phyloP scores from a whole-genome alignment of 2,113 vertebrate species.

The Dipodomys merriami region DNA sequence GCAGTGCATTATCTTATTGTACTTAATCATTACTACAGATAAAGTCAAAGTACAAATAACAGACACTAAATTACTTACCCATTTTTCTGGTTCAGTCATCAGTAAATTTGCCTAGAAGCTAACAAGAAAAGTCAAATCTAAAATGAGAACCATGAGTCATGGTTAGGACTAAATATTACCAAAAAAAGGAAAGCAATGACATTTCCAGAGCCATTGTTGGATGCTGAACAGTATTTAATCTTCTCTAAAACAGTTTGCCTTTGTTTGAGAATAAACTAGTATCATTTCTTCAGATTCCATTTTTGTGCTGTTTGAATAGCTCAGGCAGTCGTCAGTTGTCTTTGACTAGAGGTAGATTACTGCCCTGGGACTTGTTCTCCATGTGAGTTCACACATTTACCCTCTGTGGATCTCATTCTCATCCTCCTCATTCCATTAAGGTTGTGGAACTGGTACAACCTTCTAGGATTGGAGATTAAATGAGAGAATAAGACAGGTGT shows the following conservation, averaged over 20 bases:
- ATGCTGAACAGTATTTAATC: not conserved
- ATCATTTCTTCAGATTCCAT: not conserved
- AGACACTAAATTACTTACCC: slow-evolving; percentile 14
- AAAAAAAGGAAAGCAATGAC: not conserved
- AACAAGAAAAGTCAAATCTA: slow-evolving; percentile 29
- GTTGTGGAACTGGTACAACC: not conserved
- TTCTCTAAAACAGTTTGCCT: slow-evolving; percentile 10
- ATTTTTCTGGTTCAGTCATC: not conserved
- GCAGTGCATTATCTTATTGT: slow-evolving; percentile 23
- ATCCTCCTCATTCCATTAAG: not conserved
- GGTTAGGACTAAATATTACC: not conserved
- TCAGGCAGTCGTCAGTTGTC: not conserved
- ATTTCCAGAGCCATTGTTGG: not conserved
- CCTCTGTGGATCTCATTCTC: not conserved
- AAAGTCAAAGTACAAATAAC: slow-evolving; percentile 39
- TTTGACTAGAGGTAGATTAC: not conserved
- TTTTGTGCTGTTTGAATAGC: slow-evolving; percentile 27
- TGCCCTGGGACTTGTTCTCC: not conserved
- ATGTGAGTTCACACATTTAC: not conserved
- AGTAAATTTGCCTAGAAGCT: slow-evolving; percentile 28
- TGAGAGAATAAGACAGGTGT: not conserved
- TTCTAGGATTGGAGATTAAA: not conserved
- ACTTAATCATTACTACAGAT: slow-evolving; percentile 6
- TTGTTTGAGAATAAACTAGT: slow-evolving; percentile 51
- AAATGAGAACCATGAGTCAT: not conserved